Percentiles rank a stretch among this genome's conserved stretches.
Conservation (phyloP, 2,888 invertebrate genomes). For the Allygus modestus region DNA sequence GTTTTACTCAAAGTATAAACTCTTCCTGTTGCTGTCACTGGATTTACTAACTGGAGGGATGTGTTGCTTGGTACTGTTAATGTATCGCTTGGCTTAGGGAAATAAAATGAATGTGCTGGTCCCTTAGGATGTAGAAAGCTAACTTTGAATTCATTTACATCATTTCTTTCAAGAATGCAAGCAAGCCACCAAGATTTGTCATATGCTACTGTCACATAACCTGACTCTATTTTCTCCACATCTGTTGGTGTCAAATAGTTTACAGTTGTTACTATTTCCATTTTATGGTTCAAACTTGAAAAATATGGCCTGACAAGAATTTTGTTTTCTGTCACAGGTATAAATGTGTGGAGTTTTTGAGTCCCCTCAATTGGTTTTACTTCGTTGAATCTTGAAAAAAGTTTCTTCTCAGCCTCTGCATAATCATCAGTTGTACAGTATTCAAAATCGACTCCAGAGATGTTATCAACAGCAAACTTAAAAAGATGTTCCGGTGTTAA, state of each 20-base stretch:
- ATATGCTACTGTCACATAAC: conserved; percentile 23
- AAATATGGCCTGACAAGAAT: conserved; percentile 1
- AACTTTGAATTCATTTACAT: neutral
- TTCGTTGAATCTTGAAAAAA: neutral
- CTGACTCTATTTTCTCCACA: conserved; percentile 4
- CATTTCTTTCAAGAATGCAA: neutral
- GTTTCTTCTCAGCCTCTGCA: neutral
- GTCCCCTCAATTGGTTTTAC: conserved; percentile 13
- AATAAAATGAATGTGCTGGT: neutral
- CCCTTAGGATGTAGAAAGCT: conserved; percentile 47
- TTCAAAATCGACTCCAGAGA: conserved; percentile 26
- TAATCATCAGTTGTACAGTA: conserved; percentile 1
- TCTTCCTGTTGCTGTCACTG: conserved; percentile 33
- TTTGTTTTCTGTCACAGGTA: neutral
- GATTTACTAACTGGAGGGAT: neutral
- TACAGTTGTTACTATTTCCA: neutral
- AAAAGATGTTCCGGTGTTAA: conserved; percentile 4
- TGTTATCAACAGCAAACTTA: neutral
- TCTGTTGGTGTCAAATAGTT: conserved; percentile 8
- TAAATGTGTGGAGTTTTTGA: conserved; percentile 22
- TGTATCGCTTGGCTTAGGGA: conserved; percentile 18
- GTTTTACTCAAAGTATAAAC: conserved; percentile 1
- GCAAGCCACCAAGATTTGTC: conserved; percentile 31
- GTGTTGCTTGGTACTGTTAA: neutral
- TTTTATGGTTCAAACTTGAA: neutral